Conservation (phyloP, 2,797 vertebrate species). For the Lepus oiostolus region DNA sequence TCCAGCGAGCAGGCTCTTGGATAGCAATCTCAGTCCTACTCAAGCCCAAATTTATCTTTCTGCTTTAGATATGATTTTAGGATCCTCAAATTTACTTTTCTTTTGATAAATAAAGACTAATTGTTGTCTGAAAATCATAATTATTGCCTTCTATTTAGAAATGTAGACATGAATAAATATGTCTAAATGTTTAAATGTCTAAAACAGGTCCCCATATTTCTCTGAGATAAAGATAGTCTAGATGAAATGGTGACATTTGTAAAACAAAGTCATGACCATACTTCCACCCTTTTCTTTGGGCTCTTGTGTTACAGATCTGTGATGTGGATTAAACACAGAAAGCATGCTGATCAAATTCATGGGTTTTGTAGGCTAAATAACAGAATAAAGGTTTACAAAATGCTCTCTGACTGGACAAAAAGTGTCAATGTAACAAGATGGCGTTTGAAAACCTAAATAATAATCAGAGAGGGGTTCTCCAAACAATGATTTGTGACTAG, state of each 20-base stretch:
- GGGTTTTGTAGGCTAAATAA: slow-evolving; percentile 27
- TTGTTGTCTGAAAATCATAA: not conserved
- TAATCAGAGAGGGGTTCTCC: too few relatives aligned
- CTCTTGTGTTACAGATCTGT: not conserved
- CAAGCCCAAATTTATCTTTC: not conserved
- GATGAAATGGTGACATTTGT: not conserved
- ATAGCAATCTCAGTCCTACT: not conserved
- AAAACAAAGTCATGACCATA: not conserved
- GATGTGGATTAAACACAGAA: slow-evolving; percentile 38
- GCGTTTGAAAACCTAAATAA: not conserved
- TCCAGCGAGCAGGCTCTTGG: not conserved
- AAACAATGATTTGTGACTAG: too few relatives aligned
- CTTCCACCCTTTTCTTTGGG: not conserved
- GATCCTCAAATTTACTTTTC: not conserved
- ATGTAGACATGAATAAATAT: not conserved
- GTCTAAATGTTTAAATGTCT: not conserved
- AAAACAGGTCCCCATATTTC: slow-evolving; percentile 2
- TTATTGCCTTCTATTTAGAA: slow-evolving; percentile 30
- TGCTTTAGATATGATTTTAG: not conserved
- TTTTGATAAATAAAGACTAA: slow-evolving; percentile 23
- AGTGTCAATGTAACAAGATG: not conserved
- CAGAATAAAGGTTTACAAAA: slow-evolving; percentile 7
- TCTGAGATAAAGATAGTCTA: slow-evolving; percentile 21
- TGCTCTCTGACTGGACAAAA: not conserved
- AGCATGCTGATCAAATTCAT: slow-evolving; percentile 22